Evolutionary conservation across 2,888 invertebrate genomes (phyloP).

Genomic region (Podotricha telesiphe): DNA sequence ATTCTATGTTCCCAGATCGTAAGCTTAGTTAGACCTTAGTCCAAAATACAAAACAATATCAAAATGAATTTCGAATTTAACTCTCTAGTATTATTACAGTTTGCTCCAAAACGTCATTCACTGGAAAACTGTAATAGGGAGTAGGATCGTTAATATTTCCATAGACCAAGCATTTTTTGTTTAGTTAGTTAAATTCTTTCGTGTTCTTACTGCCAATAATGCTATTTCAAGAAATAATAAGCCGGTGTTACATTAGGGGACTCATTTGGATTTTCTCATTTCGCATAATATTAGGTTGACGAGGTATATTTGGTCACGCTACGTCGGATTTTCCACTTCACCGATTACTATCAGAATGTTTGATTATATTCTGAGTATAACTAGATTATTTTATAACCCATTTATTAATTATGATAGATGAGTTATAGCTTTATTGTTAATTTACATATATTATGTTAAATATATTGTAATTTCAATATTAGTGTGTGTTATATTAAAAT

Average conservation of each 20-base stretch:
- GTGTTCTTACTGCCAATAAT: conserved; percentile 51
- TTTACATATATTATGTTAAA: background rate
- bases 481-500: no score
- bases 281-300: conserved; percentile 62
- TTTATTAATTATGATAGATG: conserved; percentile 15
- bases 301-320: conserved; percentile 60
- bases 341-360: conserved; percentile 49
- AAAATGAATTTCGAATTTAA: conserved; percentile 14
- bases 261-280: conserved; percentile 63
- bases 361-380: conserved; percentile 42
- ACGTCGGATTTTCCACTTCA: conserved; percentile 53
- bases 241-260: conserved; percentile 56
- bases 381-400: conserved; percentile 32
- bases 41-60: conserved; percentile 5
- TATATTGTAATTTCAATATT: background rate
- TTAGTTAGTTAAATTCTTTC: conserved; percentile 46
- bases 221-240: conserved; percentile 57
- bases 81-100: background rate
- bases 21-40: background rate
- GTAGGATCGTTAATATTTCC: conserved; percentile 32
- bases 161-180: conserved; percentile 40
- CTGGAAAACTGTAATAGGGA: conserved; percentile 31
- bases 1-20: background rate
- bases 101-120: conserved; percentile 27
- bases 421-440: background rate